A percentile compares a stretch with the other conserved stretches of the same genome.
These are phyloP conservation scores for Littorina saxatilis DNA, from an alignment of 1,140 invertebrate genomes.

Conservation along the genomic window DNA sequence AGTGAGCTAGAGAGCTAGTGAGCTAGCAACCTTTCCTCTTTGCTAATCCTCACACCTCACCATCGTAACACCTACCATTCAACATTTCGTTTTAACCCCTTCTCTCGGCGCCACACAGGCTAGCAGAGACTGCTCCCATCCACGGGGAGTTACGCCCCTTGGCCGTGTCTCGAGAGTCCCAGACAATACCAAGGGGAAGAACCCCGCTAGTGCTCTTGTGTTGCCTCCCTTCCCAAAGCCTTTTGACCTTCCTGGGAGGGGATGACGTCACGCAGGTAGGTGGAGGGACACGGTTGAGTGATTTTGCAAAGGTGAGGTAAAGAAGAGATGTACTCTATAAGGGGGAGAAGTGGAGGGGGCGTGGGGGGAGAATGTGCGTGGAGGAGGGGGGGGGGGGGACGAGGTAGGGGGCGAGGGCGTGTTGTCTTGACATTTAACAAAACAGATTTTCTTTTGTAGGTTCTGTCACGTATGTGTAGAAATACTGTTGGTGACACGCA, in stretches of 20 bases:
- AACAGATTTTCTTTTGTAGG: too few relatives aligned
- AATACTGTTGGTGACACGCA: too few relatives aligned
- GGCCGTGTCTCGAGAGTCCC: background rate
- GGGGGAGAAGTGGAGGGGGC: background rate
- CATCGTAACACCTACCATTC: background rate
- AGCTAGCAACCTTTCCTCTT: too few relatives aligned
- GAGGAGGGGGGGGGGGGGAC: background rate
- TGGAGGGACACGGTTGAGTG: background rate
- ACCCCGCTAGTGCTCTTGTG: background rate
- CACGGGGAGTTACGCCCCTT: conserved; percentile 15
- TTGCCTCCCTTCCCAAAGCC: background rate
- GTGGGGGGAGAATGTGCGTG: background rate
- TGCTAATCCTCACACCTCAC: too few relatives aligned
- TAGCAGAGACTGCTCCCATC: background rate
- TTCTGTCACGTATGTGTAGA: too few relatives aligned
- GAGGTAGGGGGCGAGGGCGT: too few relatives aligned
- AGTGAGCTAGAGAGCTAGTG: too few relatives aligned
- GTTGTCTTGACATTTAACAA: too few relatives aligned
- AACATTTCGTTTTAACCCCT: background rate
- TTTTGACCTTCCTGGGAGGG: background rate
- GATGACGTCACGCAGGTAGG: conserved; percentile 9
- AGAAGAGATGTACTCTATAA: too few relatives aligned
- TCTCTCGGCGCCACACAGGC: background rate
- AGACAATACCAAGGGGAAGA: background rate
- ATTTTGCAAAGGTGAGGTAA: background rate